phyloP scores from a whole-genome alignment of 2,888 invertebrate genomes.

The Pharmacophagus antenor region DNA sequence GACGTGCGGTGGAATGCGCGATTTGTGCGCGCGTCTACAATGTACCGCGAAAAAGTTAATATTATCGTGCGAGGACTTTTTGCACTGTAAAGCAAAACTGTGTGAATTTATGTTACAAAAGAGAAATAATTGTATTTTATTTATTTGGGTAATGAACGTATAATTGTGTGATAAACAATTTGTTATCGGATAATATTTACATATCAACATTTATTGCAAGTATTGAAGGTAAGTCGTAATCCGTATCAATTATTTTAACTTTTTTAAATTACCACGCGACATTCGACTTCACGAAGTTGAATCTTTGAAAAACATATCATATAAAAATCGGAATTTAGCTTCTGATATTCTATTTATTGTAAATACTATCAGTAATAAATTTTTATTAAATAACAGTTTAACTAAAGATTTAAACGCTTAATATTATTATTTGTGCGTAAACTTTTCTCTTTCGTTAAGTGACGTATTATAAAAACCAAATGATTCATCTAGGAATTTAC shows the following conservation, averaged over 20 bases:
- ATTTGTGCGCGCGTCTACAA: constrained; percentile 57
- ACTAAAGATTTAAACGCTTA: background rate
- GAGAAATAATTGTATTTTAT: constrained; percentile 61
- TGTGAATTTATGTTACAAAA: constrained; percentile 57
- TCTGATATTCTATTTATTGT: background rate
- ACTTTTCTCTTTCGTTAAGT: constrained; percentile 28
- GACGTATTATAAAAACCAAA: constrained; percentile 53
- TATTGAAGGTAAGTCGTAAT: constrained; percentile 49
- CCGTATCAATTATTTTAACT: background rate
- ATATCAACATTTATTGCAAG: constrained; percentile 38
- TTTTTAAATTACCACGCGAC: constrained; percentile 11
- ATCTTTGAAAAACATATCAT: background rate
- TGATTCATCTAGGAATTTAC: constrained; percentile 56
- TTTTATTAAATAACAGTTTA: background rate
- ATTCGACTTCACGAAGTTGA: background rate
- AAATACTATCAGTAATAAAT: background rate
- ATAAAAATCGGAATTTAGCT: background rate
- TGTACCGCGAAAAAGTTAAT: constrained; percentile 63
- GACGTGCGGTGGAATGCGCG: constrained; percentile 57
- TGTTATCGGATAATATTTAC: constrained; percentile 51
- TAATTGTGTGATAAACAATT: constrained; percentile 49
- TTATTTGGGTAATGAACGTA: constrained; percentile 52
- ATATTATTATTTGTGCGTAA: constrained; percentile 3
- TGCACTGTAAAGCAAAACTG: constrained; percentile 60
- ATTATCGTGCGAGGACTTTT: constrained; percentile 61